phyloP scores from a whole-genome alignment of 2,888 invertebrate genomes.

The Nephrocerus scutellatus region DNA sequence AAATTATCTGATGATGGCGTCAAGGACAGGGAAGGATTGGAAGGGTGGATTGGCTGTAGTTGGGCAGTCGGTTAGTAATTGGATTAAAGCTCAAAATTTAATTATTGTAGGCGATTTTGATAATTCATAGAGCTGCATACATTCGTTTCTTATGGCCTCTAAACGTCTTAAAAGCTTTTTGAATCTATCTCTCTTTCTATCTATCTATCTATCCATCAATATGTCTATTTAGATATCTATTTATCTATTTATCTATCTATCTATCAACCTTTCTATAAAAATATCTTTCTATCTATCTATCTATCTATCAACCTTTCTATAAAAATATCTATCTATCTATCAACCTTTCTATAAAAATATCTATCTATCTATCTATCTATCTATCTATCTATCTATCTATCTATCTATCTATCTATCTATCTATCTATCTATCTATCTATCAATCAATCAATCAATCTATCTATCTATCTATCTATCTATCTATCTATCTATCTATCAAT shows the following conservation, averaged over 20 bases:
- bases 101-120: too few relatives aligned
- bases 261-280: background rate
- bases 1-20: too few relatives aligned
- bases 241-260: background rate
- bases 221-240: too few relatives aligned
- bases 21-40: too few relatives aligned
- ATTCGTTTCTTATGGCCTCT: too few relatives aligned
- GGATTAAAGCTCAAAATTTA: too few relatives aligned
- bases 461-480: background rate
- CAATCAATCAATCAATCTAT: background rate
- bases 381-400: conserved; percentile 1
- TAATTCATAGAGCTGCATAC: too few relatives aligned
- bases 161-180: too few relatives aligned
- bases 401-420: background rate
- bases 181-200: too few relatives aligned
- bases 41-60: too few relatives aligned
- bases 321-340: background rate
- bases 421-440: background rate
- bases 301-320: background rate
- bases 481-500: background rate
- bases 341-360: background rate
- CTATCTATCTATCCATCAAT: too few relatives aligned
- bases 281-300: background rate
- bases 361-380: background rate
- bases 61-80: too few relatives aligned